Evolutionary conservation across 2,888 invertebrate species (phyloP).

Genomic region (Bruchidius siliquastri): DNA sequence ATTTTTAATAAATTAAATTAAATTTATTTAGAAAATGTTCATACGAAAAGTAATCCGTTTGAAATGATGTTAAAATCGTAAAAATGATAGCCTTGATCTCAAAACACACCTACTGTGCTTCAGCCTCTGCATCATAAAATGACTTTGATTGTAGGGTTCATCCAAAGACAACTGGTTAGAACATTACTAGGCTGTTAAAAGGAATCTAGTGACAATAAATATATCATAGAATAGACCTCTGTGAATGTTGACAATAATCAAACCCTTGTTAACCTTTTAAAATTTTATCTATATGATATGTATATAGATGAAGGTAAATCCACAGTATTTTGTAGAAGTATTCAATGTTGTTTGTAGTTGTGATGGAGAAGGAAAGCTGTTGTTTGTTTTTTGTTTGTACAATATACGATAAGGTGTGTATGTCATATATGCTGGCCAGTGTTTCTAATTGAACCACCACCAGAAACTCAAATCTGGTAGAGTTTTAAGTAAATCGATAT

Average conservation of each 20-base stretch:
- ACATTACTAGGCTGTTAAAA: not conserved
- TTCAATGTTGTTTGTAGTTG: not conserved
- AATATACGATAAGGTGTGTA: not conserved
- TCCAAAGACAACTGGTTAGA: not conserved
- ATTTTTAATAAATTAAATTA: no score
- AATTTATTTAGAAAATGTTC: no score
- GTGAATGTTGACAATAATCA: not conserved
- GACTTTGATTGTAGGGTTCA: not conserved
- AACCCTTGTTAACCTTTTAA: not conserved
- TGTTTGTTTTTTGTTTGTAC: not conserved
- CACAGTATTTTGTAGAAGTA: not conserved
- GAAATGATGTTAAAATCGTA: no score
- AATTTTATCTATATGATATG: not conserved
- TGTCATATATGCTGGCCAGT: not conserved
- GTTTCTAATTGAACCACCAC: no score
- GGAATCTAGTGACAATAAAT: not conserved
- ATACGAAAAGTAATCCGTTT: no score
- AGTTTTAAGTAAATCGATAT: no score
- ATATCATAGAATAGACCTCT: not conserved
- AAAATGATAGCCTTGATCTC: not conserved
- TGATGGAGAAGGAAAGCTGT: not conserved
- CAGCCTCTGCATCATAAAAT: not conserved
- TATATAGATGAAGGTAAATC: not conserved
- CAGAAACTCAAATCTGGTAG: no score
- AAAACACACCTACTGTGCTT: not conserved